Conservation (phyloP, 2,797 vertebrate genomes). For the Heliangelus exortis region DNA sequence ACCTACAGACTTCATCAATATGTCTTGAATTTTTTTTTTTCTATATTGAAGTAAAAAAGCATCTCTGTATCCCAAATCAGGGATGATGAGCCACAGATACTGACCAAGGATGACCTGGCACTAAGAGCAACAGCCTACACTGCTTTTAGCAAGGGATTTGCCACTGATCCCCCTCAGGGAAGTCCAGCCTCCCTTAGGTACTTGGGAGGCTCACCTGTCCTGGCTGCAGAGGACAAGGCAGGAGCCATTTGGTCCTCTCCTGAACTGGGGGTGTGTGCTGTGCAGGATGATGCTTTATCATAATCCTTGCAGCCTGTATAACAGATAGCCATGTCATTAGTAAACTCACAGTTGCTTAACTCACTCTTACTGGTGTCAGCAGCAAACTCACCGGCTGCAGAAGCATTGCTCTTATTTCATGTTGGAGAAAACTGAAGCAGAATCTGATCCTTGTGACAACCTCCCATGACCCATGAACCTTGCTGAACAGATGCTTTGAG, state of each 20-base stretch:
- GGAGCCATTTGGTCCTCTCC: background rate
- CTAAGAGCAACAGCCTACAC: background rate
- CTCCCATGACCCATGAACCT: constrained; percentile 5
- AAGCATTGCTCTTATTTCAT: background rate
- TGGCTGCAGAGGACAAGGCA: background rate
- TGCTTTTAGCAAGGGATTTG: background rate
- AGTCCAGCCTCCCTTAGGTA: background rate
- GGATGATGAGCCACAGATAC: background rate
- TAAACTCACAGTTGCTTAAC: background rate
- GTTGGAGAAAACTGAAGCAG: background rate
- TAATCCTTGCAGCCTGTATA: background rate
- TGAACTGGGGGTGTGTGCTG: background rate
- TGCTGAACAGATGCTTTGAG: constrained; percentile 38
- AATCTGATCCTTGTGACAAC: background rate
- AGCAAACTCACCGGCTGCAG: background rate
- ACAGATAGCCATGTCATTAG: background rate
- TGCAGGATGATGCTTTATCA: background rate
- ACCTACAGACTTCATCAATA: background rate
- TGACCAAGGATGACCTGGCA: background rate
- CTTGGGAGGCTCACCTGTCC: background rate
- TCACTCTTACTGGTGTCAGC: background rate
- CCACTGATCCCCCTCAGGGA: background rate
- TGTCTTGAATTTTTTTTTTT: background rate
- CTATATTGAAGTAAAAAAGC: background rate
- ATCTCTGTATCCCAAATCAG: background rate